phyloP scores from a whole-genome alignment of 2,113 vertebrate genomes.

The Alouatta palliata region DNA sequence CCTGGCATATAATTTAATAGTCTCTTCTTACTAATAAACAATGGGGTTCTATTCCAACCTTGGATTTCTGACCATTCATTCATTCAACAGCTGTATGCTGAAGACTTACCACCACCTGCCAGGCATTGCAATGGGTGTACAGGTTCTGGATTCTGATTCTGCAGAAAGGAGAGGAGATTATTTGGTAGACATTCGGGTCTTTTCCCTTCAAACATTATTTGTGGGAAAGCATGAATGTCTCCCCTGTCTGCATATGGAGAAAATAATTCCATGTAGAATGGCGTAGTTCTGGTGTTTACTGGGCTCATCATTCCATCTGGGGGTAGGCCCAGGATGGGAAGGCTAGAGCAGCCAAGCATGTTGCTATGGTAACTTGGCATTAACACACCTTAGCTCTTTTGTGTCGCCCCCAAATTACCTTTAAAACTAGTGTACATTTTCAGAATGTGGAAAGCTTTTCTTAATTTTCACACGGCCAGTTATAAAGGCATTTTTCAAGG shows the following conservation, averaged over 20 bases:
- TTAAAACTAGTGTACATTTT: slow-evolving; percentile 28
- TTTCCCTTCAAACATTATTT: neutral
- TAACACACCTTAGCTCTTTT: slow-evolving; percentile 53
- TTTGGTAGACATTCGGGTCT: slow-evolving; percentile 27
- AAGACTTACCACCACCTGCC: neutral
- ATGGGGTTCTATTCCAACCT: neutral
- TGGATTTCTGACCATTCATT: slow-evolving; percentile 9
- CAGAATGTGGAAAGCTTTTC: slow-evolving; percentile 27
- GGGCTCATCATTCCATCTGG: neutral
- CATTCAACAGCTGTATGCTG: neutral
- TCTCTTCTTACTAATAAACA: slow-evolving; percentile 24
- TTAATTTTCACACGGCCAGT: slow-evolving; percentile 39
- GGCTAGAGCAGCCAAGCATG: neutral
- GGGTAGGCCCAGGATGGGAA: slow-evolving; percentile 44
- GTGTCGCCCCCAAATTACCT: slow-evolving; percentile 44
- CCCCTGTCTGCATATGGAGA: neutral
- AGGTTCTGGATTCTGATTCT: neutral
- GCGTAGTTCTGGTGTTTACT: neutral
- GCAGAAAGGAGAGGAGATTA: neutral
- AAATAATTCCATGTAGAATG: slow-evolving; percentile 34
- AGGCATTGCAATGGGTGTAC: neutral
- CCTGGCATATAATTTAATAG: slow-evolving; percentile 11
- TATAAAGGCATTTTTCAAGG: slow-evolving; percentile 36
- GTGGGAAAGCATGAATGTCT: neutral
- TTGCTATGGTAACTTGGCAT: slow-evolving; percentile 65